Evolutionary conservation across 2,113 vertebrate species (phyloP), one percentile per base, ranked within the genome.

Genomic region (Notothenia coriiceps): DNA sequence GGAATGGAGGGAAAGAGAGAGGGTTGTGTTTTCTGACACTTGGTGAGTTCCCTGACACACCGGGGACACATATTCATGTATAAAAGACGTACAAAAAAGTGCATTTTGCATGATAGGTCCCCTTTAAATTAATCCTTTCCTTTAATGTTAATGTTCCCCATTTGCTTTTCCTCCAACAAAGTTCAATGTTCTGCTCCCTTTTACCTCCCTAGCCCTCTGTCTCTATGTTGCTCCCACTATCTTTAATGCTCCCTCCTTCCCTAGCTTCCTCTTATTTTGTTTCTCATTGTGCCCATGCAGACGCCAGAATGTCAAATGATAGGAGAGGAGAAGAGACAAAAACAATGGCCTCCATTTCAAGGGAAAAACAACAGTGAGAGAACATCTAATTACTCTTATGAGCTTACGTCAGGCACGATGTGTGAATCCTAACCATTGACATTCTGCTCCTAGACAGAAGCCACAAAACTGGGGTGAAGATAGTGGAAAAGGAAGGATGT

Each of bases 321-420:
- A 49, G 60, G 71, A 66, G 49, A 80, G 66, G 51, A 81, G 83
- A 83, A 47, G 52, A 77, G 56, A 80, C 29, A 59, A 54, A 88
- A 78, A 84, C 9, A 5, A 85, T 67, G 47, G 68, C 74, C 62
- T 69, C 74, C 60, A 79, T 90, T 82, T 85, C 86, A 79, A 79
- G 54, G 66, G 64, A 73, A 80, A 72, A 86, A 79, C 83, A 87
- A 84, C 81, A 66, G 66, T 33, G 44, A 64, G 67, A 71, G 77
- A 88, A 82, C 80, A 80, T 88, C 65, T 87, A 88, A 90, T 92
- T 87, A 88, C 79, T 76, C 73, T 79, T 86, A 80, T 70, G 67
- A 85, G 83, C 79, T 90, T 81, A 77, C 57, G 70, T 75, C 60
- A 47, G 76, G 68, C 62, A 86, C 73, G 63, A 72, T 7, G 15